phyloP scores from a whole-genome alignment of 2,888 invertebrate species.

The Heliconius cydno region DNA sequence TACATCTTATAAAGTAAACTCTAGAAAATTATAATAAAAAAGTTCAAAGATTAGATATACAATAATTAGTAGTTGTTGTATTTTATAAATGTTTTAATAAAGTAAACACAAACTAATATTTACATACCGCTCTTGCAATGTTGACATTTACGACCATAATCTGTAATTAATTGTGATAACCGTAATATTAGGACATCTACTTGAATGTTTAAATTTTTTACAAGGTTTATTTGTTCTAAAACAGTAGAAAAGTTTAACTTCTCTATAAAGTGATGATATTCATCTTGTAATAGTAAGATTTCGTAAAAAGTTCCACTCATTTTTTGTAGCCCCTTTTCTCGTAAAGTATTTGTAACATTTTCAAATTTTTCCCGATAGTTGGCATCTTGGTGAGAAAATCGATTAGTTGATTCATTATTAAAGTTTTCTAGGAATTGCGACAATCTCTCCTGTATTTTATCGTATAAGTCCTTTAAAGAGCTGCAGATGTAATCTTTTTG shows the following conservation, averaged over 20 bases:
- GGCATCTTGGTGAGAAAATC: conserved; percentile 38
- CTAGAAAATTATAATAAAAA: background rate
- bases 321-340: conserved; percentile 52
- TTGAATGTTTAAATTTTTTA: conserved; percentile 39
- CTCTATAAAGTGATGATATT: conserved; percentile 53
- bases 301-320: conserved; percentile 59
- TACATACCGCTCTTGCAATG: conserved; percentile 45
- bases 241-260: conserved; percentile 41
- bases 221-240: conserved; percentile 29
- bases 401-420: conserved; percentile 16
- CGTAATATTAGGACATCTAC: conserved; percentile 45
- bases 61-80: background rate
- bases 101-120: background rate
- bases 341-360: conserved; percentile 50
- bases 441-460: conserved; percentile 47
- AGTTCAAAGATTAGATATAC: background rate
- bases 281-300: conserved; percentile 57
- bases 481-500: conserved; percentile 50
- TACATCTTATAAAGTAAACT: background rate
- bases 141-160: conserved; percentile 53
- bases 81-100: background rate
- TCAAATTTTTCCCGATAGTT: conserved; percentile 45
- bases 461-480: conserved; percentile 50
- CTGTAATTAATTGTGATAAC: conserved; percentile 44
- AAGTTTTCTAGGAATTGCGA: conserved; percentile 38